phyloP scores from a whole-genome alignment of 2,113 vertebrate genomes.

The Arenaria interpres region DNA sequence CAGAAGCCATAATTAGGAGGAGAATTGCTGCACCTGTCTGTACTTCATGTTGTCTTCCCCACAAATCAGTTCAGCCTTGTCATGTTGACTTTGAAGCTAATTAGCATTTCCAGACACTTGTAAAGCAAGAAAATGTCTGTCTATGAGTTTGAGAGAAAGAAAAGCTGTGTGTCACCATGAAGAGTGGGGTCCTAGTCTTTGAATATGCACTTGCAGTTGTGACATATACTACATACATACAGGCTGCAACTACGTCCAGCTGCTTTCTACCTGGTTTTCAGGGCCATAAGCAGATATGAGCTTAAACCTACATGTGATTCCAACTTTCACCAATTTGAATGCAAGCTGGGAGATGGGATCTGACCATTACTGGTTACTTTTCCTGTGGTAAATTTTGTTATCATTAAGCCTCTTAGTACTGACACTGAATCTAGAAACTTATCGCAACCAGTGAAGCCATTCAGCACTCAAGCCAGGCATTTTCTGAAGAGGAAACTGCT shows the following conservation, averaged over 20 bases:
- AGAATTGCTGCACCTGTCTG: background rate
- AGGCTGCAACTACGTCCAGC: background rate
- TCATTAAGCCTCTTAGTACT: background rate
- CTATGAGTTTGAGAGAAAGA: background rate
- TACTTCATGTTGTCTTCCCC: background rate
- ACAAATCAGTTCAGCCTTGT: background rate
- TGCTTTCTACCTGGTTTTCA: background rate
- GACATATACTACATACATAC: too few relatives aligned
- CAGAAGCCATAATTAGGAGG: background rate
- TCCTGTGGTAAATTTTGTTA: background rate
- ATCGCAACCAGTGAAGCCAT: background rate
- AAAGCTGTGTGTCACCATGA: background rate
- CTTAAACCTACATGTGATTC: background rate
- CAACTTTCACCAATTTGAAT: background rate
- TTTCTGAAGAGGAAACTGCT: background rate
- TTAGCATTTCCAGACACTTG: background rate
- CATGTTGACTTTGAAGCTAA: background rate
- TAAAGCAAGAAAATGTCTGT: background rate
- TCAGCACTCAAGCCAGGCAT: background rate
- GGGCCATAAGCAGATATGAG: background rate
- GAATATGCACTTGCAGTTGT: background rate
- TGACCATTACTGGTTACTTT: background rate
- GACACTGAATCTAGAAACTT: background rate
- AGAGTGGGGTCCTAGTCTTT: background rate
- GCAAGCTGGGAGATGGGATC: background rate